Conservation (phyloP, 92 coral and sea anemone species). For the Porites cylindrica region DNA sequence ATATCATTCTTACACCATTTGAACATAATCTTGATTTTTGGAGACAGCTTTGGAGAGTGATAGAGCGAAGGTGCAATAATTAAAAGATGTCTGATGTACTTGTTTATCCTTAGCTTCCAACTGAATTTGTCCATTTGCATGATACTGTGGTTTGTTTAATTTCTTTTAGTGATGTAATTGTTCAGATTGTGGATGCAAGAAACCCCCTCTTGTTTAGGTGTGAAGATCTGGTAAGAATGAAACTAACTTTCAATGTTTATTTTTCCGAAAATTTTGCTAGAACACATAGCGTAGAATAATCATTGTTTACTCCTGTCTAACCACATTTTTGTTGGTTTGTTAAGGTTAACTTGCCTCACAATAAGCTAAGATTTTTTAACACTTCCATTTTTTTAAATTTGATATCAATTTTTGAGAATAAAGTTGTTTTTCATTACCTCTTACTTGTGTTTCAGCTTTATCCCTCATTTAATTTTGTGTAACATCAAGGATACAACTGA, state of each 20-base stretch:
- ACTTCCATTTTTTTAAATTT: too few species aligned
- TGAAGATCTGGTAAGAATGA: slow-evolving; percentile 84
- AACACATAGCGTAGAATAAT: too few species aligned
- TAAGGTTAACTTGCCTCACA: too few species aligned
- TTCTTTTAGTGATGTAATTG: slow-evolving; percentile 82
- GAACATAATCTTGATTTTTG: slow-evolving; percentile 97
- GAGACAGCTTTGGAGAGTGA: slow-evolving; percentile 99
- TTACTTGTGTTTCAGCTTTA: too few species aligned
- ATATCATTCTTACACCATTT: slow-evolving; percentile 94
- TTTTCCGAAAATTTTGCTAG: not conserved
- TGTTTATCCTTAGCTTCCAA: not conserved
- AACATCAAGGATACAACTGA: too few species aligned
- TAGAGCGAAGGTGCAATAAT: slow-evolving; percentile 86
- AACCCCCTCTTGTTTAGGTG: slow-evolving; percentile 94
- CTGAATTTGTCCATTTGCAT: not conserved
- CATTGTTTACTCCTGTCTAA: not conserved
- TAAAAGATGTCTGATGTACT: too few species aligned
- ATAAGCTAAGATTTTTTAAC: too few species aligned
- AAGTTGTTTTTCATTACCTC: too few species aligned
- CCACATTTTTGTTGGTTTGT: too few species aligned
- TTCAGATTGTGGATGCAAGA: slow-evolving; percentile 99
- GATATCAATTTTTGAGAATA: too few species aligned
- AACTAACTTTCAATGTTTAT: not conserved
- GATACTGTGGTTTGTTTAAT: not conserved
- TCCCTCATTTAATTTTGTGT: too few species aligned